These are phyloP conservation scores for Trilocha varians DNA, from an alignment of 2,888 invertebrate species.

Conservation along the genomic window DNA sequence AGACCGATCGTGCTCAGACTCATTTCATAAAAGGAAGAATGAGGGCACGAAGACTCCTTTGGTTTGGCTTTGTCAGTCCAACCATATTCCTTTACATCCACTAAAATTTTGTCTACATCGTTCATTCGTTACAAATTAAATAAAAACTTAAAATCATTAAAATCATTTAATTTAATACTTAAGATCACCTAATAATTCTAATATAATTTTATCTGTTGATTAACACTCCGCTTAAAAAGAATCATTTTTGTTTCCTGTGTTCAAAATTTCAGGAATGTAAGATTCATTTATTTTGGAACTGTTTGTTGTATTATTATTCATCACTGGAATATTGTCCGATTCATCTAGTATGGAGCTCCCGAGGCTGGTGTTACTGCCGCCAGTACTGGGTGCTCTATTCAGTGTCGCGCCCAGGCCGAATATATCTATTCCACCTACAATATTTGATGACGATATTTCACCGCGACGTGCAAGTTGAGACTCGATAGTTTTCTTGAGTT, in stretches of 20 bases:
- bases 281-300: constrained; percentile 43
- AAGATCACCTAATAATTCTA: too few species aligned
- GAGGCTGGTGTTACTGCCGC: constrained; percentile 63
- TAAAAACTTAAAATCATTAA: too few species aligned
- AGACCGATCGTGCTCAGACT: too few species aligned
- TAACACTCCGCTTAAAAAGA: too few species aligned
- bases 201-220: neutral
- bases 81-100: too few species aligned
- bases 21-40: too few species aligned
- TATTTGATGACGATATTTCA: constrained; percentile 37
- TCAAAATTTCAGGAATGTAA: constrained; percentile 47
- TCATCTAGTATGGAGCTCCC: constrained; percentile 66
- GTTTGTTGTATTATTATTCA: constrained; percentile 34
- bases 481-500: constrained; percentile 71
- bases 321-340: constrained; percentile 35
- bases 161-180: too few species aligned
- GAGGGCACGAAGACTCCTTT: too few species aligned
- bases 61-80: too few species aligned
- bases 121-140: too few species aligned
- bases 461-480: constrained; percentile 61
- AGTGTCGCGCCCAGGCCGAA: constrained; percentile 37
- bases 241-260: constrained; percentile 35
- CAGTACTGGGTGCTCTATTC: constrained; percentile 35
- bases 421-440: constrained; percentile 52
- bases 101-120: too few species aligned